phyloP scores from a whole-genome alignment of 2,888 invertebrate genomes.

The Polydrusus cervinus region DNA sequence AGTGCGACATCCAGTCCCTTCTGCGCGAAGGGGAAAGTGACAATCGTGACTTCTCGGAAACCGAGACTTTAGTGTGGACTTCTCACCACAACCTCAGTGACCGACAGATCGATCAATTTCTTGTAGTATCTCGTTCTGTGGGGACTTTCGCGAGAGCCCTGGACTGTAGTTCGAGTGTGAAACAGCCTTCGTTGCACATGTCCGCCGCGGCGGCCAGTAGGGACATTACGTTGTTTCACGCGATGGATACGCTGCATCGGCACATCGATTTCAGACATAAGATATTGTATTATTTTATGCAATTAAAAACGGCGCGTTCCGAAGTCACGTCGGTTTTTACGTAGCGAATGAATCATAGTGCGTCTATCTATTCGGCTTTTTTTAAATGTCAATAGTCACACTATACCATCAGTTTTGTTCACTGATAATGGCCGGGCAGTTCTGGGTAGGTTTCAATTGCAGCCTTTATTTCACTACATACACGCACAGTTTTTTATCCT shows the following conservation, averaged over 20 bases:
- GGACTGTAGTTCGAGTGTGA: slow-evolving; percentile 98
- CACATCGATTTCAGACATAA: no score
- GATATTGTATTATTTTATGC: no score
- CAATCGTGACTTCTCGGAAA: slow-evolving; percentile 71
- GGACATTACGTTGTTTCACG: slow-evolving; percentile 98
- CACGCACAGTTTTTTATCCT: no score
- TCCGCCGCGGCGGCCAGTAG: slow-evolving; percentile 99
- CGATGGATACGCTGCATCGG: slow-evolving; percentile 95
- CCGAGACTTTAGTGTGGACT: slow-evolving; percentile 96
- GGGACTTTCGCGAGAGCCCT: slow-evolving; percentile 99
- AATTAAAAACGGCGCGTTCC: no score
- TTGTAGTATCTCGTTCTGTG: slow-evolving; percentile 94
- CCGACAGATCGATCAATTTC: slow-evolving; percentile 98
- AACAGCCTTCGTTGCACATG: slow-evolving; percentile 99
- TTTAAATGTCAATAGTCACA: no score
- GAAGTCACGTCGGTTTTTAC: no score
- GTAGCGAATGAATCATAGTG: no score
- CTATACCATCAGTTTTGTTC: no score
- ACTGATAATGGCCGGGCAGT: no score
- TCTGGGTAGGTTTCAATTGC: no score
- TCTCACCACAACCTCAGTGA: slow-evolving; percentile 93
- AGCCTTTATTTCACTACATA: no score
- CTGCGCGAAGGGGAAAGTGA: slow-evolving; percentile 80
- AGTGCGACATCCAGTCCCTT: slow-evolving; percentile 92
- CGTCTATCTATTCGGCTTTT: no score